These are phyloP conservation scores for Drosophila pseudotakahashii DNA, from an alignment of 2,888 invertebrate species.

Conservation along the genomic window DNA sequence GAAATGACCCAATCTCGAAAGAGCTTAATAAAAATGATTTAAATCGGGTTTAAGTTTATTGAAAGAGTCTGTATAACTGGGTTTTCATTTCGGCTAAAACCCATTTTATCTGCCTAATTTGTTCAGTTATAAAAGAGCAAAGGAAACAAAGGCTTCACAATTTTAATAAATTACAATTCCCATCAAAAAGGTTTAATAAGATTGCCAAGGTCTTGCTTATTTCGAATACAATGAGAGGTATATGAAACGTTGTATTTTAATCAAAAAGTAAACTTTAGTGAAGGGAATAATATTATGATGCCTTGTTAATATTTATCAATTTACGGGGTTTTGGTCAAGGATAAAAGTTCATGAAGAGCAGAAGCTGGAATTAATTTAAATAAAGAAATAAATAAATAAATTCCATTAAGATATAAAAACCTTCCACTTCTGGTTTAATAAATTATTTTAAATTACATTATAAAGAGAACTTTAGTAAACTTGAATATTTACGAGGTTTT, in stretches of 20 bases:
- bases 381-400: neutral
- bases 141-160: neutral
- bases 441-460: neutral
- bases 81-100: conserved; percentile 16
- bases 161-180: conserved; percentile 15
- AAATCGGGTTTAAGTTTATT: conserved; percentile 24
- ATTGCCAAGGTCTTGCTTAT: conserved; percentile 17
- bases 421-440: neutral
- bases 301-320: conserved; percentile 17
- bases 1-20: conserved; percentile 20
- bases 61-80: conserved; percentile 2
- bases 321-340: conserved; percentile 10
- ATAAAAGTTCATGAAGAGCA: conserved; percentile 1
- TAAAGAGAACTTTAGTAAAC: conserved; percentile 12
- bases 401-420: neutral
- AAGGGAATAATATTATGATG: conserved; percentile 25
- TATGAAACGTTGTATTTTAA: conserved; percentile 11
- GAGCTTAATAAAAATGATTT: conserved; percentile 48
- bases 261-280: conserved; percentile 25
- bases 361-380: conserved; percentile 1
- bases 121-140: conserved; percentile 10
- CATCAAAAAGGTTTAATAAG: conserved; percentile 8
- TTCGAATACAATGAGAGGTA: conserved; percentile 14
- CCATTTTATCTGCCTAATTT: conserved; percentile 27
- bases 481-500: too few species aligned